Base-by-base conservation (phyloP, 1,140 invertebrate species). In the Saccostrea cuccullata region DNA sequence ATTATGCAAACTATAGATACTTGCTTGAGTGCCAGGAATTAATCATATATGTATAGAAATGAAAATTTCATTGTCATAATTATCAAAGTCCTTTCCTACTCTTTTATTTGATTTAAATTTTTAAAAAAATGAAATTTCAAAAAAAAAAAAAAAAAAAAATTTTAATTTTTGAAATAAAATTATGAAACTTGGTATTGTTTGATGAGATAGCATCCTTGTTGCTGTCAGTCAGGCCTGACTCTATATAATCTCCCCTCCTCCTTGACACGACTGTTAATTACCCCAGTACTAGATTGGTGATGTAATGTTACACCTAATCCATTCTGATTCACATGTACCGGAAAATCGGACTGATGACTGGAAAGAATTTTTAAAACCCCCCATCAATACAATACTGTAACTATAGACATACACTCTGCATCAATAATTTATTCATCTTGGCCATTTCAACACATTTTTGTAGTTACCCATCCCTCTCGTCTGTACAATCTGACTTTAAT, bases 401-500 rank as follows among this genome's bases (percentile, higher is more conserved):
- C 70, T 36, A 73, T 30, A 73, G n/a, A 73, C 70, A 73, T 26
- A 73, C 70, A 73, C 70, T 73, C 70, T 36, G 70, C 70, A 73
- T 73, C 70, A 73, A 73, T 73, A 73, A 73, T 73, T 73, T 73
- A 73, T 73, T 73, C 70, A 73, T 30, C 70, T 73, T 73, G 70
- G 70, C 70, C 70, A 73, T 73, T 73, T 73, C 70, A 73, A 73
- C 70, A 73, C 70, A 73, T 73, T 73, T 73, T 73, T 73, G 70
- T 73, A 30, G 70, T 73, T 73, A 73, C 70, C 70, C 23, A 73
- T 73, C 70, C 70, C 30, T 73, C 3, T 9, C 70, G 12, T 73
- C 70, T 30, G 30, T 23, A 73, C 40, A 83, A 83, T 83, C 82
- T 83, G 82, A 83, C 82, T 83, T 83, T 83, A 83, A 83, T 83